Conservation (phyloP, 30 jellyfish, hydroid and myxozoan genomes). For the Sanderia malayensis region DNA sequence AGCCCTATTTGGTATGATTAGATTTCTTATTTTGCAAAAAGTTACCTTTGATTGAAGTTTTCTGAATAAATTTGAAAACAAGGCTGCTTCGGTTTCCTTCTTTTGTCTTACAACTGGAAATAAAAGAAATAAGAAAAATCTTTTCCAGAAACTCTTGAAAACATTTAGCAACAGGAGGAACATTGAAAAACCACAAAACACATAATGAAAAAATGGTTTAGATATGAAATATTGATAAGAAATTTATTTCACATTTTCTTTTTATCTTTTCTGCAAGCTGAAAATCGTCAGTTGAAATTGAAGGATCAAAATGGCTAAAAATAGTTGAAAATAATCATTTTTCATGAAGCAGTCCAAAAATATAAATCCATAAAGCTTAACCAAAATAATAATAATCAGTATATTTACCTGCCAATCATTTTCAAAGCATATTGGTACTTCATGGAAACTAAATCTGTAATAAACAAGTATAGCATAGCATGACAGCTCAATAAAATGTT, state of each 20-base stretch:
- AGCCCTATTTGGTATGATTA: too few species aligned
- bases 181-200: too few species aligned
- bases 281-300: conserved; percentile 80
- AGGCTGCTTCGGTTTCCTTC: conserved; percentile 82
- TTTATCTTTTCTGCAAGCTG: conserved; percentile 84
- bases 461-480: background rate
- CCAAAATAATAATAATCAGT: conserved; percentile 1
- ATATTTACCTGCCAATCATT: conserved; percentile 74
- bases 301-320: conserved; percentile 85
- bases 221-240: too few species aligned
- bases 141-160: too few species aligned
- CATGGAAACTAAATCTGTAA: conserved; percentile 47
- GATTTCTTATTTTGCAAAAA: too few species aligned
- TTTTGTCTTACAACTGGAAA: conserved; percentile 81
- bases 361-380: background rate
- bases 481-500: background rate
- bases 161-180: too few species aligned
- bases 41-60: conserved; percentile 83
- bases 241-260: conserved; percentile 66
- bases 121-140: background rate
- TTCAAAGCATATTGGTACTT: conserved; percentile 88
- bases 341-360: background rate
- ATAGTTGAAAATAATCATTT: background rate
- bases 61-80: conserved; percentile 72
- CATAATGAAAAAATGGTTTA: too few species aligned